phyloP scores from a whole-genome alignment of 2,113 vertebrate species.

The Balaeniceps rex region DNA sequence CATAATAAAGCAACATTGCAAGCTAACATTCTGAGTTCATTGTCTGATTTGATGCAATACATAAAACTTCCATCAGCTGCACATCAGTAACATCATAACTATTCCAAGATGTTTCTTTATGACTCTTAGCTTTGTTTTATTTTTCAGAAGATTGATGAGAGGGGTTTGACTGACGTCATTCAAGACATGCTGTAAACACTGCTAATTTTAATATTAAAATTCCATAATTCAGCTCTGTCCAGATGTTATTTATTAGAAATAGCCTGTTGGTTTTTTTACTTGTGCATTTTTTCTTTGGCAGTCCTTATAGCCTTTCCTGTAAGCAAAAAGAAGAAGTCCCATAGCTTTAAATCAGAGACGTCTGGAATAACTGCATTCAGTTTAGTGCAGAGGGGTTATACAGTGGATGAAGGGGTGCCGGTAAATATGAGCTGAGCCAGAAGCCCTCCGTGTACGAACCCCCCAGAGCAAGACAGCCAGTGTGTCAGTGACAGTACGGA shows the following conservation, averaged over 20 bases:
- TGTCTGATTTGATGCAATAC: not conserved
- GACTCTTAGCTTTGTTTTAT: not conserved
- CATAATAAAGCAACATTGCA: not conserved
- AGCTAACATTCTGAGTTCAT: not conserved
- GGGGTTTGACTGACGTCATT: not conserved
- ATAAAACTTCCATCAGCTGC: not conserved
- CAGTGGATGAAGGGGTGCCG: not conserved
- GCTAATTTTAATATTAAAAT: conserved; percentile 8
- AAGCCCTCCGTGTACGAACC: not conserved
- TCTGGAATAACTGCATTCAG: not conserved
- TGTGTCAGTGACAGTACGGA: not conserved
- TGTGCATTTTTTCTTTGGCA: not conserved
- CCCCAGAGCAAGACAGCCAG: not conserved
- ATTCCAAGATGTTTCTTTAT: not conserved
- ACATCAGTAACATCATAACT: not conserved
- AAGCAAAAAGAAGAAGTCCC: not conserved
- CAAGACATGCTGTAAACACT: not conserved
- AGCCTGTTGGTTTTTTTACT: not conserved
- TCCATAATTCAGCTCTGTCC: not conserved
- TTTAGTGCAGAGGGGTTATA: not conserved
- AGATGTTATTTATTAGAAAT: not conserved
- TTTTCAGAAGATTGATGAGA: not conserved
- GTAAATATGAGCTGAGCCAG: not conserved
- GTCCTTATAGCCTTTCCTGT: not conserved
- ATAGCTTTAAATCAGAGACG: not conserved